Conservation (phyloP, 2,888 invertebrate genomes). For the Limenitis camilla region DNA sequence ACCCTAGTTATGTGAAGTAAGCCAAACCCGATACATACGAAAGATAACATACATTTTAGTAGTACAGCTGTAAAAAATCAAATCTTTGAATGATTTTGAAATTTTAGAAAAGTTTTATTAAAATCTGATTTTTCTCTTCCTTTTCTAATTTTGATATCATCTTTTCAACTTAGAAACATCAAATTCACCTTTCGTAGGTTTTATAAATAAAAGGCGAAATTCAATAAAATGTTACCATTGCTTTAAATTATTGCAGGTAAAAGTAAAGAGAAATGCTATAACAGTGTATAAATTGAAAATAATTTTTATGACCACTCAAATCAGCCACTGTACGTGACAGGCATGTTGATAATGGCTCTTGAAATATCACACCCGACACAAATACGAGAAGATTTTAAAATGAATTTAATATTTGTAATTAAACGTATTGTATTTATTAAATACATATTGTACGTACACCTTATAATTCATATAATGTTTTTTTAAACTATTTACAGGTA, state of each 20-base stretch:
- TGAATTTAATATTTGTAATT: conserved; percentile 24
- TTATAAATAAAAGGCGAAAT: not conserved
- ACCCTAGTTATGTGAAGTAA: conserved; percentile 10
- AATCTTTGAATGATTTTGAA: not conserved
- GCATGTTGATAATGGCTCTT: conserved; percentile 34
- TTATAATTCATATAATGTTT: no score
- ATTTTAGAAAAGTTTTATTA: no score
- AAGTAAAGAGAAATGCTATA: conserved; percentile 13
- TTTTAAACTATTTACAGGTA: no score
- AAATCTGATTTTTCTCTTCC: no score
- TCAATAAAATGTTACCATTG: not conserved
- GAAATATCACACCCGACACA: conserved; percentile 30
- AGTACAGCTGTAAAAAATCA: conserved; percentile 7
- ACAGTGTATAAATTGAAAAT: conserved; percentile 20
- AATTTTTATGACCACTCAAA: conserved; percentile 27
- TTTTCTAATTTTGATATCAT: not conserved
- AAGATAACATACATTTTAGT: conserved; percentile 12
- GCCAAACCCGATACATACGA: conserved; percentile 10
- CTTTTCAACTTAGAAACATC: not conserved
- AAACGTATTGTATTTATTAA: conserved; percentile 11
- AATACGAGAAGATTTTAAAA: conserved; percentile 34
- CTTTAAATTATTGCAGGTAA: not conserved
- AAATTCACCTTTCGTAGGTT: not conserved
- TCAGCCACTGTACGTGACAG: conserved; percentile 32
- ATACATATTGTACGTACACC: not conserved